Evolutionary conservation across 2,113 vertebrate species (phyloP).

Genomic region (Ctenodactylus gundi): DNA sequence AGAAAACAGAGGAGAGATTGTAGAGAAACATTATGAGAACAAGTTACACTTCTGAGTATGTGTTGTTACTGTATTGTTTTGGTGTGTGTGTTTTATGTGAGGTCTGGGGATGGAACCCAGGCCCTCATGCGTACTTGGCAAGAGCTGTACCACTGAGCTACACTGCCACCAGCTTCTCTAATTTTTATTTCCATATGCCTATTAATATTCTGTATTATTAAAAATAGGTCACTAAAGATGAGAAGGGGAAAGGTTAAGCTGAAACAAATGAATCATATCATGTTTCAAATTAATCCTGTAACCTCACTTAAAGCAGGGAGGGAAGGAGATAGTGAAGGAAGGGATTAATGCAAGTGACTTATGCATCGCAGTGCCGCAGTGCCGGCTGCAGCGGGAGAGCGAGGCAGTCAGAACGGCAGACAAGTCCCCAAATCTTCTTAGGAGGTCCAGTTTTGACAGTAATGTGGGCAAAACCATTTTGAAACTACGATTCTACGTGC

Average conservation of each 20-base stretch:
- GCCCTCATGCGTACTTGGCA: not conserved
- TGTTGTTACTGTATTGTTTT: not conserved
- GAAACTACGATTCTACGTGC: not conserved
- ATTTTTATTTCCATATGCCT: not conserved
- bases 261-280: not conserved
- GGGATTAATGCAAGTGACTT: not conserved
- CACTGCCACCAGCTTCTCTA: not conserved
- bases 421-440: not conserved
- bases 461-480: not conserved
- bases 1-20: not conserved
- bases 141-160: not conserved
- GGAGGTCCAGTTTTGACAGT: not conserved
- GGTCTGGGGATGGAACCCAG: not conserved
- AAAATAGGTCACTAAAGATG: not conserved
- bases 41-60: not conserved
- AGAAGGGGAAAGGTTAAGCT: not conserved
- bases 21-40: not conserved
- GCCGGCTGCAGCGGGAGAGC: not conserved
- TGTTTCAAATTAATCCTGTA: not conserved
- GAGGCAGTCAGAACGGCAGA: not conserved
- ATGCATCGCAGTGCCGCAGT: not conserved
- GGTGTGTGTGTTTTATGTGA: not conserved
- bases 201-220: not conserved
- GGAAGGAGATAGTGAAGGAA: not conserved
- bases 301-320: not conserved